phyloP scores from a whole-genome alignment of 2,113 vertebrate species.

The Onychostoma macrolepis region DNA sequence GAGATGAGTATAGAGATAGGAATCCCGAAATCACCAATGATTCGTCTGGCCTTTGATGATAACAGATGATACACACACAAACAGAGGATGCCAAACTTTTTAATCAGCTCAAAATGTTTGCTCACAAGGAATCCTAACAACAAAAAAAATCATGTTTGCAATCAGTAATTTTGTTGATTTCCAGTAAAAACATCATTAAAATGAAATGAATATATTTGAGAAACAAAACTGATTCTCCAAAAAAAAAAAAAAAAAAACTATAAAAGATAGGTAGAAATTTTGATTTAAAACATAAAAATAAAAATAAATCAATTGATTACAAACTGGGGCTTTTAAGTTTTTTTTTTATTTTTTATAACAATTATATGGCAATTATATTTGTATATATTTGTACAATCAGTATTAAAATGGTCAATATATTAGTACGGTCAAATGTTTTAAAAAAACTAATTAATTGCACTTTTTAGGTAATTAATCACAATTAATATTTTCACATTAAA shows the following conservation, averaged over 20 bases:
- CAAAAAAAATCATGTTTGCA: background rate
- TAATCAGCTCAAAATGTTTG: background rate
- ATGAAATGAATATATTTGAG: background rate
- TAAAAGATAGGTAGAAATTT: background rate
- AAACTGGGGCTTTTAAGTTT: no score
- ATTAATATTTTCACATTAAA: no score
- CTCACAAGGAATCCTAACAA: background rate
- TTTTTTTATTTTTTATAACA: no score
- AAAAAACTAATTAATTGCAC: no score
- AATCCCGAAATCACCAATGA: slow-evolving; percentile 97
- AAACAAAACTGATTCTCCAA: background rate
- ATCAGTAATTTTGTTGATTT: background rate
- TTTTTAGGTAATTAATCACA: no score
- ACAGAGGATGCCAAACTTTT: background rate
- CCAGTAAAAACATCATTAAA: background rate
- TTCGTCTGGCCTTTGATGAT: slow-evolving; percentile 84
- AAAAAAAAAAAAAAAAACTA: no score
- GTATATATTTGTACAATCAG: no score
- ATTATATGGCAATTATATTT: no score
- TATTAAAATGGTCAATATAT: no score
- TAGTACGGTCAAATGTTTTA: no score
- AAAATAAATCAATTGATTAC: no score
- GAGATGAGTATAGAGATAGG: slow-evolving; percentile 97
- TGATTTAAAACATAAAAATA: no score
- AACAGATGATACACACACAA: background rate